Conservation (phyloP, 2,113 vertebrate genomes). For the Alethe castanea region DNA sequence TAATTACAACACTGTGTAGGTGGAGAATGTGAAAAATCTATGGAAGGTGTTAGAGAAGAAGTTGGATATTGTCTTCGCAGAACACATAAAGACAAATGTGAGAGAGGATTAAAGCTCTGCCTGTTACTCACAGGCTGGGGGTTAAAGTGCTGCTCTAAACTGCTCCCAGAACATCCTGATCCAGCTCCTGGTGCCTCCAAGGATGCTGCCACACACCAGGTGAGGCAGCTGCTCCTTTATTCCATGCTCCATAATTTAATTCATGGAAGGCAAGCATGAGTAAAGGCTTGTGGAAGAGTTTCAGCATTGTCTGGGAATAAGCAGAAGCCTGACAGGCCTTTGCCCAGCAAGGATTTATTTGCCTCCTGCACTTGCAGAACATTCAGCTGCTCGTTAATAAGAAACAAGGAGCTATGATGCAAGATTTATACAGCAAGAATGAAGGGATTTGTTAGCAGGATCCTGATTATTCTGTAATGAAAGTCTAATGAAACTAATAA, state of each 20-base stretch:
- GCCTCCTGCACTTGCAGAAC: background rate
- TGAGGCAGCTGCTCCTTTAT: background rate
- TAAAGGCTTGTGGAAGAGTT: background rate
- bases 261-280: background rate
- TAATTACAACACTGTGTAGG: background rate
- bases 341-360: background rate
- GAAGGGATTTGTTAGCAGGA: slow-evolving; percentile 4
- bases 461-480: slow-evolving; percentile 36
- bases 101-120: background rate
- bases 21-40: background rate
- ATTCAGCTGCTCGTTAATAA: background rate
- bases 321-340: background rate
- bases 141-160: no score
- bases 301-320: background rate
- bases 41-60: background rate
- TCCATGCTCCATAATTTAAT: background rate
- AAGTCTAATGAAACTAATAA: slow-evolving; percentile 59
- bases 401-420: background rate
- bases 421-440: slow-evolving; percentile 29
- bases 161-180: background rate
- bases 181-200: background rate
- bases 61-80: background rate
- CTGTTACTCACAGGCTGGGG: background rate
- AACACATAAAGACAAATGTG: background rate
- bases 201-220: background rate